Base-by-base conservation (phyloP, 2,113 vertebrate genomes). In the Emydura subglobosa region DNA sequence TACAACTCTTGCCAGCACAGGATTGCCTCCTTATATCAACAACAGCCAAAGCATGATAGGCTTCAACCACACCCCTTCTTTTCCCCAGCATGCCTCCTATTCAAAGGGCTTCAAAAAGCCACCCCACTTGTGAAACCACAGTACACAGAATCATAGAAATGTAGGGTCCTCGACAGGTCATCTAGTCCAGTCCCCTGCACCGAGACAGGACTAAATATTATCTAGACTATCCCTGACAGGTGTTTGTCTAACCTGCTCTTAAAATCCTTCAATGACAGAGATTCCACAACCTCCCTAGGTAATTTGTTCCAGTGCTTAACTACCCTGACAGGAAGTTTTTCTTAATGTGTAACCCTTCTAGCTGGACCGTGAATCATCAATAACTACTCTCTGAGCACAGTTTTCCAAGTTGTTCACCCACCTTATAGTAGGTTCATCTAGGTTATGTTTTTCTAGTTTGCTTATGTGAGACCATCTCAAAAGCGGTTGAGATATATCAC, bases 71-170 rank as follows among this genome's bases (percentile, higher is more conserved):
- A 0, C 76, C 31, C 34, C 16, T 1, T 74, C 72, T 74, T 39
- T 47, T 76, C 42, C 39, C 44, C 86, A 2, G 51, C 87, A 2
- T 4, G 0, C 53, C 22, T 76, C 3, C 44, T 57, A 74, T 0
- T 10, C 8, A 54, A 51, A 72, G 0, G 47, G 5, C 86, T 83
- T 6, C 93, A 78, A 10, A 94, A 86, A 12, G 0, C 50, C 1
- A 19, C 22, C 0, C 22, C 91, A 59, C 94, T 89, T 50, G 91
- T 94, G 34, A 68, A 68, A n/a, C 34, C 16, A 2, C 7, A n/a
- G 17, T n/a, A 19, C 59, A 61, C 6, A 65, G 59, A 34, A 34
- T 34, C 59, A 65, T 16, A 34, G 59, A 17, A 65, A 65, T 65
- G 59, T 65, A 65, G 29, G 31, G 34, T n/a, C 61, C 61, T 68